Evolutionary conservation across 2,113 vertebrate genomes (phyloP).

Genomic region (Ptilorrhoa leucosticta): DNA sequence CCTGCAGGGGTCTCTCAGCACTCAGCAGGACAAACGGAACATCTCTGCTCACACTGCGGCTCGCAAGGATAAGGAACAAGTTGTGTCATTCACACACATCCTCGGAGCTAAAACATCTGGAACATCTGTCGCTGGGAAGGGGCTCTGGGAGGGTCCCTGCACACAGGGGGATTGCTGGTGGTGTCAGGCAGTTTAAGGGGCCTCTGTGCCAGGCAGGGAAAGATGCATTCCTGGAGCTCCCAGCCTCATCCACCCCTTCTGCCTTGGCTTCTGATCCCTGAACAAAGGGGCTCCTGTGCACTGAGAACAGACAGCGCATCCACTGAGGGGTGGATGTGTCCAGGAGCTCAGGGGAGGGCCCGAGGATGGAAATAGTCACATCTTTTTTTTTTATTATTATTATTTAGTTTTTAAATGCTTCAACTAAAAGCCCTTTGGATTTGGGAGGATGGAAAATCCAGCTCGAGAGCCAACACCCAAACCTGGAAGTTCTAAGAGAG

Average conservation of each 20-base stretch:
- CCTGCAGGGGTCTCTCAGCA: not conserved
- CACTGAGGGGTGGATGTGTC: not conserved
- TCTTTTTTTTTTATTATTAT: not conserved
- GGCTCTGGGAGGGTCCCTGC: not conserved
- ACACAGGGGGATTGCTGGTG: not conserved
- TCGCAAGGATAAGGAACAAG: not conserved
- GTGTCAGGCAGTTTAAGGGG: not conserved
- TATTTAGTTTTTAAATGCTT: not conserved
- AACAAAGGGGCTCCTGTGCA: not conserved
- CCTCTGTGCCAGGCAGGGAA: not conserved
- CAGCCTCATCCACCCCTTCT: not conserved
- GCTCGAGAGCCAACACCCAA: not conserved
- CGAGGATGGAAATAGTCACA: not conserved
- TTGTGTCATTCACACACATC: not conserved
- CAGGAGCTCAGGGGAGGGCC: not conserved
- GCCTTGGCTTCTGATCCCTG: not conserved
- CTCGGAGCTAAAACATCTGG: not conserved
- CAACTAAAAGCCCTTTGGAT: not conserved
- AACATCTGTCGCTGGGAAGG: not conserved
- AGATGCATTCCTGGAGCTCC: not conserved
- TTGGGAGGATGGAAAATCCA: slow-evolving; percentile 11
- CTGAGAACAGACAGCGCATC: not conserved
- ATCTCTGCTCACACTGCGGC: not conserved
- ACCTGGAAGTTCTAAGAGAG: not conserved
- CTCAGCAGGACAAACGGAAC: not conserved